Percentiles rank a stretch among this genome's conserved stretches.
Conservation (phyloP, 2,113 vertebrate species). For the Maccullochella peelii region DNA sequence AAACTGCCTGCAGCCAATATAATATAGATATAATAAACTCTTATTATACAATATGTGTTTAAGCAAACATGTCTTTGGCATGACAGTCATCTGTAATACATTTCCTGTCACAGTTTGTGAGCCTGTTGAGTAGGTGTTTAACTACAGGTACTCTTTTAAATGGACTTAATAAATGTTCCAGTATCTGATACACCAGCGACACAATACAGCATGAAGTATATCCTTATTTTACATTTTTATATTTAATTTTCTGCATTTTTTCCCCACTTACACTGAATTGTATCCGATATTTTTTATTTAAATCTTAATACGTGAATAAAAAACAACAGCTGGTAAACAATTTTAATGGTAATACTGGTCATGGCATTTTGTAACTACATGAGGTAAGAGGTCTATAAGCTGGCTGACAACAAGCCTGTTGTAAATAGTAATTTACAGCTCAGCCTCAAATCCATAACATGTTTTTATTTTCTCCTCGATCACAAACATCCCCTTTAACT, state of each 20-base stretch:
- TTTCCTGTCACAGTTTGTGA: constrained; percentile 25
- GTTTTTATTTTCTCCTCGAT: constrained; percentile 71
- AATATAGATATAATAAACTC: constrained; percentile 19
- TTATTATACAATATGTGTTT: not conserved
- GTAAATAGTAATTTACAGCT: constrained; percentile 83
- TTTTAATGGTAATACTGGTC: constrained; percentile 28
- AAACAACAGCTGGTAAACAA: constrained; percentile 51
- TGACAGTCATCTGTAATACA: constrained; percentile 16
- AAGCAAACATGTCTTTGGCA: constrained; percentile 13
- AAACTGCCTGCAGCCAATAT: constrained; percentile 18
- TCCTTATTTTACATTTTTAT: not conserved
- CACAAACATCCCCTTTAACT: constrained; percentile 45
- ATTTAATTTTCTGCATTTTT: not conserved
- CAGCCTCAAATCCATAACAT: constrained; percentile 74
- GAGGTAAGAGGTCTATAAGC: constrained; percentile 73
- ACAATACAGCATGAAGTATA: not conserved
- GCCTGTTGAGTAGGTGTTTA: constrained; percentile 18
- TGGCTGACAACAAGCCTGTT: constrained; percentile 44
- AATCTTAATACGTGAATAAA: not conserved
- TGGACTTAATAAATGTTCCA: not conserved
- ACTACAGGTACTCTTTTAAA: not conserved
- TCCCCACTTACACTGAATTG: not conserved
- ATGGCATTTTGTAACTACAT: constrained; percentile 64
- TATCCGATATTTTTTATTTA: not conserved
- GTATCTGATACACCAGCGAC: not conserved